Base-by-base conservation (phyloP, 2,888 invertebrate species). In the Orthonevra nobilis region DNA sequence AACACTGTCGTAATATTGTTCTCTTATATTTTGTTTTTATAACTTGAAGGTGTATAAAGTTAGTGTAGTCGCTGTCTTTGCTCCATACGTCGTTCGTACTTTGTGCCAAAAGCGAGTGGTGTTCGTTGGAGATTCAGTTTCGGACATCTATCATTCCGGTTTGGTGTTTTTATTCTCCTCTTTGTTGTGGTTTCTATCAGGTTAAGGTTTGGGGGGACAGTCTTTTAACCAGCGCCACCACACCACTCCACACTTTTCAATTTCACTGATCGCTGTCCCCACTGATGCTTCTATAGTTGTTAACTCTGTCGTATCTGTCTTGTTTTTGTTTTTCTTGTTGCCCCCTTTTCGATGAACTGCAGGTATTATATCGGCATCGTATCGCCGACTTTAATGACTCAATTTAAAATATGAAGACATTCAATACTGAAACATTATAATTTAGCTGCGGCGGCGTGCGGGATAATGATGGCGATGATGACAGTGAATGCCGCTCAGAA, bases 351-450 rank as follows among this genome's bases (percentile, higher is more conserved):
- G 36, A 32, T 75, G 75, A 75, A 69, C 75, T 69, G 63, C 42
- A 14, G 46, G 44, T 68, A 68, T 75, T 70, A 63, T 73, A 58
- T 58, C 54, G 56, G 40, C 72, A 60, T 77, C 72, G 66, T 77
- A 72, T 77, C 72, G 72, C 64, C 58, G 77, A 77, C 64, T 77
- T 77, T 64, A 77, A 77, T 77, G 77, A 72, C 77, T 77, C 77
- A 77, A 77, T 77, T 77, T 77, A 60, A 70, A 69, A 74, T 46
- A 70, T 61, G 75, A 82, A 75, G 70, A 75, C 75, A 75, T 75
- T 75, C 70, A 75, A 75, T 70, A 52, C 44, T 40, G 75, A 70
- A 70, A 75, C 63, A 75, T 75, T 75, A 75, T 75, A 69, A 75
- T 70, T 75, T 63, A 56, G 54, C 15, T 23, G 36, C 23, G 50